phyloP scores from a whole-genome alignment of 2,888 invertebrate species.

The Rhingia campestris region DNA sequence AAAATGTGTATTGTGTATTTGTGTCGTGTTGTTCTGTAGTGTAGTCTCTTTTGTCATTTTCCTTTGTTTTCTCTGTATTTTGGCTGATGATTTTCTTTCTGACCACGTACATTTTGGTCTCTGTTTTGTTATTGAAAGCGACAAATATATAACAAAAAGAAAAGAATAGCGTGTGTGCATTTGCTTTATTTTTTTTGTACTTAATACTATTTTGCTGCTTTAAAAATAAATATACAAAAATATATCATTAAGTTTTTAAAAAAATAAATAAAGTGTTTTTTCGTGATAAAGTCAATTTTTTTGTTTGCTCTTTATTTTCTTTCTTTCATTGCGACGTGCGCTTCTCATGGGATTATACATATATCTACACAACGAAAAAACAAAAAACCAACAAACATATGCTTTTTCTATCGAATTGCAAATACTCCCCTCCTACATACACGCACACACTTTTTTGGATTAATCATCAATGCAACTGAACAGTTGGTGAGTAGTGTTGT shows the following conservation, averaged over 20 bases:
- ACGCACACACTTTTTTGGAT: slow-evolving; percentile 44
- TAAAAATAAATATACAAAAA: slow-evolving; percentile 30
- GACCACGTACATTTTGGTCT: slow-evolving; percentile 37
- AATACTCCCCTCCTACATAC: not conserved
- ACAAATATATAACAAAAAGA: not conserved
- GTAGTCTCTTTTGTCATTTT: slow-evolving; percentile 32
- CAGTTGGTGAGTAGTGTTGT: slow-evolving; percentile 63
- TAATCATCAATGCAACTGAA: slow-evolving; percentile 58
- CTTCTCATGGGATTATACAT: slow-evolving; percentile 55
- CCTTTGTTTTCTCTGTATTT: slow-evolving; percentile 57
- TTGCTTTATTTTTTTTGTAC: slow-evolving; percentile 56
- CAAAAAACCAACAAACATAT: slow-evolving; percentile 60
- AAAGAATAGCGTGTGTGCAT: slow-evolving; percentile 32
- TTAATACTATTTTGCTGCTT: slow-evolving; percentile 40
- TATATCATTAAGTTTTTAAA: not conserved
- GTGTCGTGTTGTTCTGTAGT: slow-evolving; percentile 32
- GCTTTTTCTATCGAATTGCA: slow-evolving; percentile 53
- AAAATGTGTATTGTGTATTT: slow-evolving; percentile 18
- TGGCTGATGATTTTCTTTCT: slow-evolving; percentile 30
- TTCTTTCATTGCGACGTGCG: slow-evolving; percentile 56
- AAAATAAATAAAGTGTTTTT: slow-evolving; percentile 41
- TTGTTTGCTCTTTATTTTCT: slow-evolving; percentile 47
- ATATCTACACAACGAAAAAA: slow-evolving; percentile 20
- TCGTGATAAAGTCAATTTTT: slow-evolving; percentile 47
- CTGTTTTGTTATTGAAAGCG: slow-evolving; percentile 37